Conservation (phyloP, 2,797 vertebrate species). For the Lagorchestes hirsutus region DNA sequence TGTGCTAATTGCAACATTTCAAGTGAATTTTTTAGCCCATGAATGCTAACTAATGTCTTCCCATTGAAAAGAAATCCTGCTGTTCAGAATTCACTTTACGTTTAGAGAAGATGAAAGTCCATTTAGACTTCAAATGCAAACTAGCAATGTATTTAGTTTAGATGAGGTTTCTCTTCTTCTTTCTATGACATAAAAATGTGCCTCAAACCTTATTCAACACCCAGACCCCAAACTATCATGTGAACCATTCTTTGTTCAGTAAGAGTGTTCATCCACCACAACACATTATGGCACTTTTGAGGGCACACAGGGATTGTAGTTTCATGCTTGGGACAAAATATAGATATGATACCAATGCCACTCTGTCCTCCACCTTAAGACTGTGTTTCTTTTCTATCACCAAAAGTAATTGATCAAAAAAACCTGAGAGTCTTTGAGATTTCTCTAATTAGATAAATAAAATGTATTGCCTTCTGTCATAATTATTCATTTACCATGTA, state of each 20-base stretch:
- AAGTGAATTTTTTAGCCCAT: neutral
- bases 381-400: neutral
- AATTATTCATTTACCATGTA: neutral
- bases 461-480: neutral
- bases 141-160: neutral
- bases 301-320: neutral
- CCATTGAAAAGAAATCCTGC: neutral
- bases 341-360: neutral
- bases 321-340: neutral
- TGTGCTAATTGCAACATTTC: conserved; percentile 5
- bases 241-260: neutral
- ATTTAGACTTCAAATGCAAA: neutral
- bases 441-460: conserved; percentile 7
- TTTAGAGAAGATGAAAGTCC: neutral
- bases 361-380: neutral
- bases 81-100: neutral
- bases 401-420: neutral
- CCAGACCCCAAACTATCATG: neutral
- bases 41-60: conserved; percentile 1
- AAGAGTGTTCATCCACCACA: neutral
- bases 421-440: neutral
- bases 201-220: neutral
- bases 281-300: neutral
- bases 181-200: neutral
- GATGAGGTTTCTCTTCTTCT: neutral